Conservation (phyloP, 2,888 invertebrate species). For the Subacronicta megacephala region DNA sequence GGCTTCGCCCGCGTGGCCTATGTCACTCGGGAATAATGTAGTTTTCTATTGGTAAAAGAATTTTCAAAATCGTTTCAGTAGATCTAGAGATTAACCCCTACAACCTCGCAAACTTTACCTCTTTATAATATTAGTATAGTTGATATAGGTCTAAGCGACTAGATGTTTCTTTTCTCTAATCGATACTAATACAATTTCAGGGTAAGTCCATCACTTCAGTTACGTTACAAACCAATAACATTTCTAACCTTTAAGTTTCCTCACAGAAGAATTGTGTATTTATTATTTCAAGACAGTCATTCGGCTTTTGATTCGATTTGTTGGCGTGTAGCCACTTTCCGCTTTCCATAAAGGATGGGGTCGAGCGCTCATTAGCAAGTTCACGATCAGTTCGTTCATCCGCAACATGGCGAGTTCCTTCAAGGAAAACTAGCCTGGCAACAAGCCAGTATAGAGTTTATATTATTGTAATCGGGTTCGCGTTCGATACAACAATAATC, state of each 20-base stretch:
- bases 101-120: no score
- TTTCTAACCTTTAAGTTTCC: background rate
- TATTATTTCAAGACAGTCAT: background rate
- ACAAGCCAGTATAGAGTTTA: conserved; percentile 14
- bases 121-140: no score
- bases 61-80: no score
- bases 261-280: background rate
- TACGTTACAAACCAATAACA: background rate
- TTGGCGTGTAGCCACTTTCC: conserved; percentile 31
- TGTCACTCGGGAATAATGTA: no score
- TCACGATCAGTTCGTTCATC: conserved; percentile 35
- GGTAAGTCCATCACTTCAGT: no score
- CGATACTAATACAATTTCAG: background rate
- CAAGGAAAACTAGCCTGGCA: conserved; percentile 17
- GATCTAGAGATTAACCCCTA: no score
- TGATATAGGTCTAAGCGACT: no score
- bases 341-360: conserved; percentile 12
- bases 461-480: conserved; percentile 13
- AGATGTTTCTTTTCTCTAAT: no score
- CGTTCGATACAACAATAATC: background rate
- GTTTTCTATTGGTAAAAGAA: no score
- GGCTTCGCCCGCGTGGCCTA: no score
- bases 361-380: conserved; percentile 41
- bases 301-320: conserved; percentile 18
- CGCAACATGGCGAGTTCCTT: conserved; percentile 11